phyloP scores from a whole-genome alignment of 2,888 invertebrate genomes.

The Andrena hattorfiana region DNA sequence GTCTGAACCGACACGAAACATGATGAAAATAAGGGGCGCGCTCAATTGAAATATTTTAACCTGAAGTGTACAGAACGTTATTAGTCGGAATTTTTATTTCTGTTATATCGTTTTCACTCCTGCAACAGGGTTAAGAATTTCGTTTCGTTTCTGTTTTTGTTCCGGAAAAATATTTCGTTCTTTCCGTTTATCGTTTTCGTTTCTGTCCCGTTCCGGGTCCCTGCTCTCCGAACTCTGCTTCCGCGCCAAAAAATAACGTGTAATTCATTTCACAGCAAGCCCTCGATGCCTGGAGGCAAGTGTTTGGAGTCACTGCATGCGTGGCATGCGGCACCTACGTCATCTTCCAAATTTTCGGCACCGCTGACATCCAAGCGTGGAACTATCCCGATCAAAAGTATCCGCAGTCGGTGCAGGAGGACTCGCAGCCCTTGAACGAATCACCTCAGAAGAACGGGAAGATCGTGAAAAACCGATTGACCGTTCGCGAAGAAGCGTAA shows the following conservation, averaged over 20 bases:
- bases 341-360: constrained; percentile 89
- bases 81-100: too few relatives aligned
- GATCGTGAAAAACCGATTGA: constrained; percentile 68
- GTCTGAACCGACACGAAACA: too few relatives aligned
- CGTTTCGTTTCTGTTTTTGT: too few relatives aligned
- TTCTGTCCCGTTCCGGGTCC: too few relatives aligned
- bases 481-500: constrained; percentile 74
- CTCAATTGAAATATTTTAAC: too few relatives aligned
- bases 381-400: constrained; percentile 85
- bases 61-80: too few relatives aligned
- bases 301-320: constrained; percentile 88
- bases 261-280: constrained; percentile 79
- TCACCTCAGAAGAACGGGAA: constrained; percentile 76
- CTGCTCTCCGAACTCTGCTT: too few relatives aligned
- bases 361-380: constrained; percentile 88
- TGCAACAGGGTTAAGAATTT: too few relatives aligned
- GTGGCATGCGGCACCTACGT: constrained; percentile 88
- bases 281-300: constrained; percentile 88
- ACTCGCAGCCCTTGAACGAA: constrained; percentile 81
- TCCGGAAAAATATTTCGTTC: too few relatives aligned
- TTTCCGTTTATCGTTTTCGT: too few relatives aligned
- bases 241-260: background rate
- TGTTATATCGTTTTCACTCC: too few relatives aligned
- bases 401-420: constrained; percentile 77
- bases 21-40: too few relatives aligned